These are phyloP conservation scores for Formica aserva DNA, from an alignment of 2,888 invertebrate species.

Conservation along the genomic window DNA sequence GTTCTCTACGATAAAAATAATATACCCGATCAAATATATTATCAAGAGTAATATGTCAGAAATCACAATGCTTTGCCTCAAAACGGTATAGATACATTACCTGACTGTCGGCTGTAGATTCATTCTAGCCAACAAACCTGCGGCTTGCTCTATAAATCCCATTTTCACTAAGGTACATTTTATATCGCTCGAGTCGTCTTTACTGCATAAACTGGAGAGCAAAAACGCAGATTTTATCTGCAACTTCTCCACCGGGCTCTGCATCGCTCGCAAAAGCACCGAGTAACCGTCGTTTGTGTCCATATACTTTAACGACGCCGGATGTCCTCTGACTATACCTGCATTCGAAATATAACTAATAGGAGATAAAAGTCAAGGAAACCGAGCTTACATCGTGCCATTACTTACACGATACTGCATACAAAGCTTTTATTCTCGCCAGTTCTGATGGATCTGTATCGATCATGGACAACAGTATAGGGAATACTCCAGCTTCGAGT, in stretches of 20 bases:
- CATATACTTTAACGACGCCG: conserved; percentile 88
- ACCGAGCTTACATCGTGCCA: neutral
- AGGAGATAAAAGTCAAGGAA: neutral
- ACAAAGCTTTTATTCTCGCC: conserved; percentile 90
- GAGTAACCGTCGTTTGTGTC: conserved; percentile 89
- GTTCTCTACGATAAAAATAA: conserved; percentile 76
- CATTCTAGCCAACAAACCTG: conserved; percentile 77
- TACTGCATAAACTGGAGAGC: conserved; percentile 88
- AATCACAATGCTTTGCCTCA: neutral
- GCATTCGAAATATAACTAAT: conserved; percentile 22
- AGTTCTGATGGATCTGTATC: conserved; percentile 87
- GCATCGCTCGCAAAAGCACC: conserved; percentile 88
- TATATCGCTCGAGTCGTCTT: conserved; percentile 76
- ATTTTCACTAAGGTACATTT: conserved; percentile 81
- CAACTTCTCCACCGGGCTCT: conserved; percentile 87
- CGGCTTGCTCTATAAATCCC: conserved; percentile 83
- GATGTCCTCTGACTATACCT: conserved; percentile 90
- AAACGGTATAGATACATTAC: conserved; percentile 68
- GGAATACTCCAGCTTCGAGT: conserved; percentile 89
- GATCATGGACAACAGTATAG: conserved; percentile 88
- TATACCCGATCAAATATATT: neutral
- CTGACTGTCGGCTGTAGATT: conserved; percentile 79
- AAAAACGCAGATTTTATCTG: conserved; percentile 92
- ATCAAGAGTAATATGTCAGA: conserved; percentile 2
- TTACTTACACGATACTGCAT: conserved; percentile 92